These are phyloP conservation scores for Omphaloscelis lunosa DNA, from an alignment of 2,888 invertebrate genomes.

Conservation along the genomic window DNA sequence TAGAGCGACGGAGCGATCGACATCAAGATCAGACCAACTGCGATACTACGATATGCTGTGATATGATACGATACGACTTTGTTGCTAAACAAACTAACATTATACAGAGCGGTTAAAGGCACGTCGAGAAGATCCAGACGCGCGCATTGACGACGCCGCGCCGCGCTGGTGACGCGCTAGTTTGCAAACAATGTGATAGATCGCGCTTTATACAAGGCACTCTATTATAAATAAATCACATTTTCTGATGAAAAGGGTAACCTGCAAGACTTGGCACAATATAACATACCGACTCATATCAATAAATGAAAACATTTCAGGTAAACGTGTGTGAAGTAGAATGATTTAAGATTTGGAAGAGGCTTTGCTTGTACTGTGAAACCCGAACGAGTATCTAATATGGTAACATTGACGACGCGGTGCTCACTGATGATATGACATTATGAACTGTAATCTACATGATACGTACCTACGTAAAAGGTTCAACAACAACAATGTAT, in stretches of 20 bases:
- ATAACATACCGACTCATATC: background rate
- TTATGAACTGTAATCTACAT: too few relatives aligned
- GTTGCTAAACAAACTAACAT: conserved; percentile 1
- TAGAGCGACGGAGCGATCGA: background rate
- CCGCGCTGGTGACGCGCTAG: too few relatives aligned
- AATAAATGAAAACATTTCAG: background rate
- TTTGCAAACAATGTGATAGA: background rate
- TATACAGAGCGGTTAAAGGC: background rate
- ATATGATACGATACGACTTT: background rate
- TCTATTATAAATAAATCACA: background rate
- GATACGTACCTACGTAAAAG: too few relatives aligned
- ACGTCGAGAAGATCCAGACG: background rate
- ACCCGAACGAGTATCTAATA: too few relatives aligned
- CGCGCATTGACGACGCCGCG: background rate
- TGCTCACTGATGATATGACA: too few relatives aligned
- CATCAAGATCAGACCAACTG: background rate
- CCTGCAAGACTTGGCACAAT: background rate
- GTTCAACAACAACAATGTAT: background rate
- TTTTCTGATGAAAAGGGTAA: background rate
- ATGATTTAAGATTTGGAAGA: background rate
- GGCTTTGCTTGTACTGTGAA: too few relatives aligned
- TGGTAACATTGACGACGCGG: background rate
- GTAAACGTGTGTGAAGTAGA: background rate
- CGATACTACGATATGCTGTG: background rate
- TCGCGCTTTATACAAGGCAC: background rate